Conservation (phyloP, 2,113 vertebrate genomes). For the Emydocephalus ijimae region DNA sequence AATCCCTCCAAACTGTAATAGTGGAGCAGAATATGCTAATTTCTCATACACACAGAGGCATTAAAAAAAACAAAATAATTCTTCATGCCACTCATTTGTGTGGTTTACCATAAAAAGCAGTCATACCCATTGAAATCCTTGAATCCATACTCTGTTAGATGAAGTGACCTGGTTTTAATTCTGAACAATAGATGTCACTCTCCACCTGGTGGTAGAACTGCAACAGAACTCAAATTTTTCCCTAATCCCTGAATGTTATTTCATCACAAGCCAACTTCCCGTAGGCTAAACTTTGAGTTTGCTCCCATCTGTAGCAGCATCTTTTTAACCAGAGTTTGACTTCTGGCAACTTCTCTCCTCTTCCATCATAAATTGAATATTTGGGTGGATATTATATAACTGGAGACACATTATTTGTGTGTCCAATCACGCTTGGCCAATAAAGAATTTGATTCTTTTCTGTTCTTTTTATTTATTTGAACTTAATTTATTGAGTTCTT, state of each 20-base stretch:
- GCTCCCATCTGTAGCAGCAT: not conserved
- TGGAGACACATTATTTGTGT: too few species aligned
- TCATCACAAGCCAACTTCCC: not conserved
- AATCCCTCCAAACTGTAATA: not conserved
- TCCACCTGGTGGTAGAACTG: slow-evolving; percentile 64
- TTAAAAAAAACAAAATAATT: slow-evolving; percentile 9
- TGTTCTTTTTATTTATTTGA: not conserved
- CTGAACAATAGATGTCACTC: slow-evolving; percentile 30
- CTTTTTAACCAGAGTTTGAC: not conserved
- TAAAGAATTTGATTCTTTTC: too few species aligned
- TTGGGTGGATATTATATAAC: not conserved
- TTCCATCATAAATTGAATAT: not conserved
- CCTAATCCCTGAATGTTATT: not conserved
- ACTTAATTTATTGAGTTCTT: not conserved
- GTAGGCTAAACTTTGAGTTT: not conserved
- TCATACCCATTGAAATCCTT: not conserved
- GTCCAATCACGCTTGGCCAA: too few species aligned
- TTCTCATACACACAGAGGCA: not conserved
- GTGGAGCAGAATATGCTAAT: not conserved
- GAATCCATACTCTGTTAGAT: accelerated
- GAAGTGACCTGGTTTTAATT: not conserved
- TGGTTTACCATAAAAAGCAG: slow-evolving; percentile 11
- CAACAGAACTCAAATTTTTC: not conserved
- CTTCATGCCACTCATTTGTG: slow-evolving; percentile 7
- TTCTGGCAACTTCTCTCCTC: not conserved